Evolutionary conservation across 53 echinoderm and acorn worm species (phyloP).

Genomic region (Apostichopus leukothele): DNA sequence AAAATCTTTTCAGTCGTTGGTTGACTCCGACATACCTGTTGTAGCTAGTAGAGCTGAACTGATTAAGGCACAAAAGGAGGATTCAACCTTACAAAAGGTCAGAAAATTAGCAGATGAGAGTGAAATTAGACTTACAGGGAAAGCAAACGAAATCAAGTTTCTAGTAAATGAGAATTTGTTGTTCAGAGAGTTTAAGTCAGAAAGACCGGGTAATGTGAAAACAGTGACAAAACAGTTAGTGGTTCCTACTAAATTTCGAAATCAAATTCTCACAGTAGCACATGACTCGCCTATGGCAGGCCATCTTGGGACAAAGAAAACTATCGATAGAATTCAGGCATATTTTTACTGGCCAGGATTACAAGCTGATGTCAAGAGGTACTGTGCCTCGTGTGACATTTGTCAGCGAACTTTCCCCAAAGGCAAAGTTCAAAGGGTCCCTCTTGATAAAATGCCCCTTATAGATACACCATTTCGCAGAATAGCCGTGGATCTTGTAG

Average conservation of each 20-base stretch:
- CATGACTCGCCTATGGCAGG: background rate
- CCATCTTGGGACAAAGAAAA: slow-evolving; percentile 3
- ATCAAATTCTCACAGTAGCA: background rate
- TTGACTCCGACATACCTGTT: background rate
- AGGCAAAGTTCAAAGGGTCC: slow-evolving; percentile 40
- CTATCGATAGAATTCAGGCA: background rate
- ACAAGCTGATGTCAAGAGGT: slow-evolving; percentile 10
- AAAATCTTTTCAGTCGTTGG: too few species aligned
- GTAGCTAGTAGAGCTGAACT: background rate
- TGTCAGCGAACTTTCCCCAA: slow-evolving; percentile 35
- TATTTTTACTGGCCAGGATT: slow-evolving; percentile 28
- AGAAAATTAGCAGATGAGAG: background rate
- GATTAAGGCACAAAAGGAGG: background rate
- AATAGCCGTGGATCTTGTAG: slow-evolving; percentile 54
- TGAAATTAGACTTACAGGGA: background rate
- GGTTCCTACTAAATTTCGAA: background rate
- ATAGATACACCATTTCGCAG: slow-evolving; percentile 53
- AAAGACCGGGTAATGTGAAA: background rate
- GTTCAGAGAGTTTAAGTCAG: background rate
- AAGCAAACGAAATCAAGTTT: too few species aligned
- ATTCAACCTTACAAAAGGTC: background rate
- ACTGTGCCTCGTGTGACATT: slow-evolving; percentile 41
- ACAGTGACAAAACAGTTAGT: background rate
- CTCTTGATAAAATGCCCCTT: slow-evolving; percentile 52
- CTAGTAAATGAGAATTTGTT: too few species aligned